A percentile compares a stretch with the other conserved stretches of the same genome.
phyloP scores from a whole-genome alignment of 1,140 invertebrate genomes.

The Drosophila athabasca region DNA sequence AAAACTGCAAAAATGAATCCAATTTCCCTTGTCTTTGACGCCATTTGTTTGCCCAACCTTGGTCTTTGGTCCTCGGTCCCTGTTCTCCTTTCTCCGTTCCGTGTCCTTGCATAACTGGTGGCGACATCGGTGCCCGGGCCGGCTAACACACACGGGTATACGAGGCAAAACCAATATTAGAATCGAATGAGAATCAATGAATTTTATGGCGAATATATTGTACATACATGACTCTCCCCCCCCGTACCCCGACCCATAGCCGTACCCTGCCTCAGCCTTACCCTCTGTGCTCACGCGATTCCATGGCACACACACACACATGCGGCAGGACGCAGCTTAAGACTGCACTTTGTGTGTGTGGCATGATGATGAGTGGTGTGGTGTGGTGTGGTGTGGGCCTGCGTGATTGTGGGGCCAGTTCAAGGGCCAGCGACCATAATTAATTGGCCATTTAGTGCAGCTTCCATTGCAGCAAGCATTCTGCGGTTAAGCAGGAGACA shows the following conservation, averaged over 20 bases:
- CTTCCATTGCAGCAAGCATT: conserved; percentile 64
- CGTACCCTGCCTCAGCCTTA: conserved; percentile 8
- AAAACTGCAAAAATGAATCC: conserved; percentile 40
- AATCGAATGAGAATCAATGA: conserved; percentile 70
- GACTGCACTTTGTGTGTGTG: conserved; percentile 41
- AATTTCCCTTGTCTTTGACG: conserved; percentile 72
- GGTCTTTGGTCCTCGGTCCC: conserved; percentile 20
- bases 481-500: conserved; percentile 67
- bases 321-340: neutral
- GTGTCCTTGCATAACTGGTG: conserved; percentile 39
- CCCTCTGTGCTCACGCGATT: conserved; percentile 30
- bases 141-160: conserved; percentile 28
- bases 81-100: conserved; percentile 21
- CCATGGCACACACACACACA: conserved; percentile 21
- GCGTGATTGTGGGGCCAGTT: conserved; percentile 32
- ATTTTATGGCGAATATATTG: conserved; percentile 64
- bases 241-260: neutral
- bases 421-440: conserved; percentile 74
- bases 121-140: conserved; percentile 44
- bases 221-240: conserved; percentile 19
- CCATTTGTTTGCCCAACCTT: conserved; percentile 75
- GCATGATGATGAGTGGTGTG: too few species aligned
- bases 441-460: conserved; percentile 77
- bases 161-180: conserved; percentile 52
- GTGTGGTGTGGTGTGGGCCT: neutral